Evolutionary conservation across 2,888 invertebrate species (phyloP).

Genomic region (Parnassius glacialis): DNA sequence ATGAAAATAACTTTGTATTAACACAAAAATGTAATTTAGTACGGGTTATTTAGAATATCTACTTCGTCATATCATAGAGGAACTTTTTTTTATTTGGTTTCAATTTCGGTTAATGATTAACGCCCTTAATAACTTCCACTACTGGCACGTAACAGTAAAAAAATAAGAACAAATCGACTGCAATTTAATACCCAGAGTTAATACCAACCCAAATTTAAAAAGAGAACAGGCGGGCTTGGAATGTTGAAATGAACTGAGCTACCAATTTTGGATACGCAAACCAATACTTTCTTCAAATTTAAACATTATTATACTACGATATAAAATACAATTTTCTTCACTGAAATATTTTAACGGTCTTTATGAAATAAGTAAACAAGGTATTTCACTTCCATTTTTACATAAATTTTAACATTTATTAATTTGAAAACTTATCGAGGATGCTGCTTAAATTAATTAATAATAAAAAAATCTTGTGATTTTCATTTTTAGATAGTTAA

Average conservation of each 20-base stretch:
- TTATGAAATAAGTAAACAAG: conserved; percentile 30
- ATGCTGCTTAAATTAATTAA: conserved; percentile 25
- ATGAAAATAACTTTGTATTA: no score
- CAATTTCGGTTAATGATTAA: conserved; percentile 14
- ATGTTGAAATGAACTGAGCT: conserved; percentile 70
- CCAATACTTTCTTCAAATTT: conserved; percentile 40
- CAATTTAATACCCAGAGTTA: conserved; percentile 52
- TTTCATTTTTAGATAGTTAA: no score
- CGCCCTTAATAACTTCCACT: conserved; percentile 28
- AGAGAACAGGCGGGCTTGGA: conserved; percentile 60
- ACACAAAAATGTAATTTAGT: no score
- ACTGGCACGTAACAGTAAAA: conserved; percentile 33
- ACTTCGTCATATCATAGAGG: no score
- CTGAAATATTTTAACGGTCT: conserved; percentile 29
- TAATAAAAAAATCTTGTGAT: not conserved
- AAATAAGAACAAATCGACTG: conserved; percentile 64
- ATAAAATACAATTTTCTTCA: conserved; percentile 46
- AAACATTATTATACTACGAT: conserved; percentile 40
- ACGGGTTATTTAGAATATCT: no score
- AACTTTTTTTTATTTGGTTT: conserved; percentile 5
- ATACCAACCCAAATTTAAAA: conserved; percentile 66
- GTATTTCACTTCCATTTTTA: conserved; percentile 47
- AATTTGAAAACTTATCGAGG: conserved; percentile 28
- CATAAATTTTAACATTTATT: conserved; percentile 36
- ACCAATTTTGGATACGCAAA: conserved; percentile 68